Evolutionary conservation across 2,797 vertebrate species (phyloP), one percentile per base, ranked within the genome.

Genomic region (Enteromius unitaeniatus): DNA sequence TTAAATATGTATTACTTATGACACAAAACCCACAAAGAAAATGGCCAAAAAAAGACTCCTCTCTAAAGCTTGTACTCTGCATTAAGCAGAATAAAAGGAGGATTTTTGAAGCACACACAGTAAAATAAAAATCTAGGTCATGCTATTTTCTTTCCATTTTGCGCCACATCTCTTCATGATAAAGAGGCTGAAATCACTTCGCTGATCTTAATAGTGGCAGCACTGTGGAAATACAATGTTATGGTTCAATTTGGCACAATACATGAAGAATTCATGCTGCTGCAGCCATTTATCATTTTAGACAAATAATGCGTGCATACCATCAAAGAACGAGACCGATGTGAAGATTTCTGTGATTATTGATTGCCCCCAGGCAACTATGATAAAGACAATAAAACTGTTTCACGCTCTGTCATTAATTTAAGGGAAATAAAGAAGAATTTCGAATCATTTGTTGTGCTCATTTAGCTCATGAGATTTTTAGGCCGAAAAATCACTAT

Each of bases 1-100:
- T 53, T 34, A 6, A 49, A 65, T 82, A 8, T 40, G 21, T 6
- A 42, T 65, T 53, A 10, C 3, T 70, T 62, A 58, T 1, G 3
- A 53, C 49, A 60, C n/a, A 67, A 79, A 79, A 78, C 21, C 47
- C 60, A n/a, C 64, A 73, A 79, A 73, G 65, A 73, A 73, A 81
- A 81, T 60, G 11, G 9, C 34, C 65, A 70, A 60, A 72, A 53
- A 31, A 47, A 4, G 37, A 37, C 17, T 1, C 26, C 3, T 21
- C 17, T 51, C 7, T 10, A 51, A 19, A 67, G 21, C 21, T 19
- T 58, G 26, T 47, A n/a, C 40, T 81, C 26, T 34, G 21, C 17
- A 73, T 23, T 45, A 72, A 28, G 37, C 0, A 31, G 67, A 28
- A 45, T 69, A 80, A 55, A 42, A 31, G 15, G 1, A 10, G n/a